Evolutionary conservation across 2,113 vertebrate species (phyloP), one percentile per base, ranked within the genome.

Genomic region (Lepus timidus): DNA sequence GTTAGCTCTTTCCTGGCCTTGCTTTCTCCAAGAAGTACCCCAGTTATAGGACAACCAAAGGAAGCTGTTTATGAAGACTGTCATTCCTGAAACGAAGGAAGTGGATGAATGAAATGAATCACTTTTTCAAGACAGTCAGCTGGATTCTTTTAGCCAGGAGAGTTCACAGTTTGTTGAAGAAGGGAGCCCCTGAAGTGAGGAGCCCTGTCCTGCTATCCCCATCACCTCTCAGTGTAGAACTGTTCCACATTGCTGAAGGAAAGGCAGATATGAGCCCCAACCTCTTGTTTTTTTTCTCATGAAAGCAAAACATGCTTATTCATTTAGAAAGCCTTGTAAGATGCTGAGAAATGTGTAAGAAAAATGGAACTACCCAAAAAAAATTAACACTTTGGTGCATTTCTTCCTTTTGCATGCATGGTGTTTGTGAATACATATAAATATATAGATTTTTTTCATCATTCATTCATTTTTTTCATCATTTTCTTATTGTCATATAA

Each of bases 241-340:
- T 90, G 33, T 22, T 92, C 29, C 7, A 8, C 17, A 31, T 31
- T 83, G 36, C 14, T 65, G 49, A 92, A 44, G 65, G 71, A 74
- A 82, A 78, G 68, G 23, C 31, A 36, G 13, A 61, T 93, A 12
- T 51, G 22, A 62, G 70, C 23, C 39, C 9, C 85, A 23, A 78
- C 49, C 83, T 81, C 51, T 76, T 80, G 65, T 62, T 61, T 85
- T 84, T 80, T 70, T 86, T 12, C 44, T 91, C 73, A 62, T 74
- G 76, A 93, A 71, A 88, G 16, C 20, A 94, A 93, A 91, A 27
- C 36, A 55, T 84, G 4, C 16, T 73, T 11, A 80, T 64, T 55
- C 55, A 55, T 55, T 55, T 78, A 27, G 73, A 92, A 87, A 22
- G 84, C 64, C n/a, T 76, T 84, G 25, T 33, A 81, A 94, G 94